Percentiles rank a stretch among this genome's conserved stretches.
Conservation (phyloP, 2,797 vertebrate genomes). For the Chloroceryle amazona region DNA sequence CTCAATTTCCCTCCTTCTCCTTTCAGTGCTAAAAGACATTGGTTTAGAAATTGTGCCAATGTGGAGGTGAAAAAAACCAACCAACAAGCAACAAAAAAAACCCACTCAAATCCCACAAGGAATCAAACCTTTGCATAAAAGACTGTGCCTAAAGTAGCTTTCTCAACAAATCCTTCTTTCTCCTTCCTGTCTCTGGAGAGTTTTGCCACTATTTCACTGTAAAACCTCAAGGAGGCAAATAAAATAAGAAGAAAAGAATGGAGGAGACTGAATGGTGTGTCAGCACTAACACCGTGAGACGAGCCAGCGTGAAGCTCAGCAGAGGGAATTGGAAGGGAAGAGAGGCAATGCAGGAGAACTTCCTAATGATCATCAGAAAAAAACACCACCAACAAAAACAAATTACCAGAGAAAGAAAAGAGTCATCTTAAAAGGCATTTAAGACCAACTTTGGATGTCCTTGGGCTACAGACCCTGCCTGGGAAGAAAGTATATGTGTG, state of each 20-base stretch:
- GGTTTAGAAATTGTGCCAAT: not conserved
- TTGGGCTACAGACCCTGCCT: not conserved
- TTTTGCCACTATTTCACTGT: not conserved
- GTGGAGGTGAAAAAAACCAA: not conserved
- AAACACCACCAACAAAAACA: fast-evolving
- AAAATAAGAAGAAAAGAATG: not conserved
- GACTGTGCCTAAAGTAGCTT: not conserved
- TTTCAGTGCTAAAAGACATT: not conserved
- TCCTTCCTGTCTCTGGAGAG: not conserved
- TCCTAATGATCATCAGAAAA: not conserved
- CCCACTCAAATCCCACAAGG: not conserved
- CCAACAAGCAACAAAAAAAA: not conserved
- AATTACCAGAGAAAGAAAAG: not conserved
- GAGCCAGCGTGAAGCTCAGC: fast-evolving
- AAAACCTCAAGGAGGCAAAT: not conserved
- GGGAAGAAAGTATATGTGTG: not conserved
- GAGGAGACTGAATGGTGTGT: not conserved
- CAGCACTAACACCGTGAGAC: not conserved
- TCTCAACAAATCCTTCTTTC: not conserved
- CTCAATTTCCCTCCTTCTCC: not conserved
- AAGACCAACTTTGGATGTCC: not conserved
- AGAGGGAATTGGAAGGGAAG: not conserved
- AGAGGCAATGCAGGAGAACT: not conserved
- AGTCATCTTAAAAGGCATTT: not conserved
- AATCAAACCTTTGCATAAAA: not conserved